Conservation (phyloP, 1,140 invertebrate species). For the Tetragonula clypearis region DNA sequence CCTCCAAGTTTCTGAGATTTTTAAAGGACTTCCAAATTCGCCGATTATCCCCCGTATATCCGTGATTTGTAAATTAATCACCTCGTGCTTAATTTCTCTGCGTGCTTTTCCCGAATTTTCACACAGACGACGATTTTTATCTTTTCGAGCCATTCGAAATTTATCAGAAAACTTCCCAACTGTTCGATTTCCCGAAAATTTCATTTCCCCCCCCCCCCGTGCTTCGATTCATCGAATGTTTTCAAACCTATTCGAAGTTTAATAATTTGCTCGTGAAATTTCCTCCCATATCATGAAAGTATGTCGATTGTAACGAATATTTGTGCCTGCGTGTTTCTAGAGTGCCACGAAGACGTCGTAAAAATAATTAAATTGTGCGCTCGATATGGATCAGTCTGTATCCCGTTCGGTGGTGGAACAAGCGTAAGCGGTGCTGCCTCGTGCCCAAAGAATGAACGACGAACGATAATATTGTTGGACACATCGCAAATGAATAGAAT, state of each 20-base stretch:
- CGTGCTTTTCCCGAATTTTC: no score
- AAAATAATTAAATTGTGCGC: conserved; percentile 90
- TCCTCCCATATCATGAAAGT: background rate
- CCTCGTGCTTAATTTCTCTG: no score
- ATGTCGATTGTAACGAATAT: background rate
- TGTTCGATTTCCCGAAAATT: no score
- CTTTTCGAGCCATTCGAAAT: no score
- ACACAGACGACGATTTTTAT: no score
- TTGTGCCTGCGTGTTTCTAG: conserved; percentile 67
- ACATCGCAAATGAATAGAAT: conserved; percentile 98
- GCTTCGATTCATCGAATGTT: no score
- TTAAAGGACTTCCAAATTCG: background rate
- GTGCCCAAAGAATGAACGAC: conserved; percentile 90
- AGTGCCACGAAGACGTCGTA: conserved; percentile 91
- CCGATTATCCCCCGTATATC: no score
- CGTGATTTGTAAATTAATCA: no score
- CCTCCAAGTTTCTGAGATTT: background rate
- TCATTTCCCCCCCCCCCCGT: no score
- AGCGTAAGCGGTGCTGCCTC: conserved; percentile 95
- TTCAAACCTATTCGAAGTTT: background rate
- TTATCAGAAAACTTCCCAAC: no score
- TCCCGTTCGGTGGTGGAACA: conserved; percentile 98
- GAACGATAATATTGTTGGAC: conserved; percentile 95
- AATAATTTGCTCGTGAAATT: background rate
- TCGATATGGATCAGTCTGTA: conserved; percentile 90